A percentile compares a stretch with the other conserved stretches of the same genome.
phyloP scores from a whole-genome alignment of 2,888 invertebrate genomes.

The Andrena bucephala region DNA sequence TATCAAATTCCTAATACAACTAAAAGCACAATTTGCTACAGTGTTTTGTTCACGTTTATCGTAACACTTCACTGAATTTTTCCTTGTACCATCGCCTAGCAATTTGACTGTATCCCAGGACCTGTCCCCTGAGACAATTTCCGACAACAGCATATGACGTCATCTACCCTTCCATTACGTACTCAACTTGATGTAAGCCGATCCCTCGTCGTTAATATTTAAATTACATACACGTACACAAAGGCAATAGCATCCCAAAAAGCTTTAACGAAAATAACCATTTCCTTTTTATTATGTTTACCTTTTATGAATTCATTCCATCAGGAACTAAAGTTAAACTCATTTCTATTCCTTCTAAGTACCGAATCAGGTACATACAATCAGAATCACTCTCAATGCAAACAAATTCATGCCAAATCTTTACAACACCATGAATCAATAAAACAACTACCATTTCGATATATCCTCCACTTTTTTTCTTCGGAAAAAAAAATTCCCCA shows the following conservation, averaged over 20 bases:
- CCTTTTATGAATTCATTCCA: no score
- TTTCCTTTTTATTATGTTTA: no score
- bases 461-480: no score
- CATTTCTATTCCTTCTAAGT: no score
- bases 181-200: slow-evolving; percentile 42
- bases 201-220: slow-evolving; percentile 63
- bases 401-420: no score
- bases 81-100: slow-evolving; percentile 21
- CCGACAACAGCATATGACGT: slow-evolving; percentile 66
- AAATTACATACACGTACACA: slow-evolving; percentile 22
- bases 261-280: no score
- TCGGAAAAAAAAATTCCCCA: no score
- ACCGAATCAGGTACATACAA: no score
- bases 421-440: no score
- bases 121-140: slow-evolving; percentile 52
- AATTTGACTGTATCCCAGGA: slow-evolving; percentile 52
- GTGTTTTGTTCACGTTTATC: slow-evolving; percentile 10
- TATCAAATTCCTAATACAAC: neutral
- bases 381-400: no score
- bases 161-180: slow-evolving; percentile 34
- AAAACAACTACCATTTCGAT: no score
- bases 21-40: neutral
- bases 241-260: neutral
- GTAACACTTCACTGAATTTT: slow-evolving; percentile 15
- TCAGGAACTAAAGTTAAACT: no score